Base-by-base conservation (phyloP, 2,888 invertebrate species). In the Dysmachus trigonus region DNA sequence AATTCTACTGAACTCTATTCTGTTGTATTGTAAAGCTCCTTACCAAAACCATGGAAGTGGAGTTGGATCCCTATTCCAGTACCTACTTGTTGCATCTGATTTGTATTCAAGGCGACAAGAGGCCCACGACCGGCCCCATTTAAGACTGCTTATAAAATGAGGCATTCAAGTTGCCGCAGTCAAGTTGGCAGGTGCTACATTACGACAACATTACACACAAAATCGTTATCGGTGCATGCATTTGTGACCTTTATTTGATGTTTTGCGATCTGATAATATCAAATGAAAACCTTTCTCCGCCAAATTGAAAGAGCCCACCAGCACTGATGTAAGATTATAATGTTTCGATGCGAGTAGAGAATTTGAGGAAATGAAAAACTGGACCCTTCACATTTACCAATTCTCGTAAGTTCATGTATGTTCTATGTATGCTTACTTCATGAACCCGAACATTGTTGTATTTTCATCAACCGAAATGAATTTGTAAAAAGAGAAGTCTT, bases 71-170 rank as follows among this genome's bases (percentile, higher is more conserved):
- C 79, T 51, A n/a, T 79, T 1, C 10, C 27, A 47, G 79, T 30
- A 27, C 33, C 18, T 47, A 79, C 79, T 79, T 79, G 79, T 79
- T 79, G 79, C 79, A 79, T 79, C 79, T 79, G 13, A 79, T 79
- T 79, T 79, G 79, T 79, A 79, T 79, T 79, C 79, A 79, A 30
- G 79, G 30, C 79, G 47, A n/a, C 51, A 79, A 51, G 38, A 47
- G 30, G 30, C 8, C 41, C 79, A 51, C 41, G 47, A 47, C 79
- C 7, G 51, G 27, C 13, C 79, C 79, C 27, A 79, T 79, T 79
- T 79, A n/a, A 47, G 22, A 30, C 47, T 51, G 30, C 51, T n/a
- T 79, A 47, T 30, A 79, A 51, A 47, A 47, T 79, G 51, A 47
- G 30, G 27, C 41, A 51, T 62, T 79, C 30, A 51, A 8, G 79